These are phyloP conservation scores for Embidobia sp. DNA, from an alignment of 2,888 invertebrate genomes.

Conservation along the genomic window DNA sequence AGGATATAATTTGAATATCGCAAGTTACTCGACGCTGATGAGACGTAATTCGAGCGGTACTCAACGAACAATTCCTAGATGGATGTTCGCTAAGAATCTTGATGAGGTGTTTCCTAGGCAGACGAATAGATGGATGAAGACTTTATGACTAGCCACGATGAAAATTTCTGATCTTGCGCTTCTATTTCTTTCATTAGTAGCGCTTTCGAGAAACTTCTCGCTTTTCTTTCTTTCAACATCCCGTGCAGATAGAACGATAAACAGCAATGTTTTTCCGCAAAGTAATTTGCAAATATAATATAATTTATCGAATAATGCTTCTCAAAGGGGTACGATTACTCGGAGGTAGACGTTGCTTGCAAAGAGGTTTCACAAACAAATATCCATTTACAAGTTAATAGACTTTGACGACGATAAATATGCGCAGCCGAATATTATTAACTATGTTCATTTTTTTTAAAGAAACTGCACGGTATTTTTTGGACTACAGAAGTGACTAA, in stretches of 20 bases:
- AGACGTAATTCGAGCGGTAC: conserved; percentile 76
- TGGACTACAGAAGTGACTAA: too few species aligned
- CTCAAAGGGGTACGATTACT: conserved; percentile 11
- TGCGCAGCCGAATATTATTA: neutral
- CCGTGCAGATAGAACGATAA: conserved; percentile 21
- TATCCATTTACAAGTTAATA: conserved; percentile 8
- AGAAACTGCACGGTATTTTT: too few species aligned
- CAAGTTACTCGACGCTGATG: conserved; percentile 75
- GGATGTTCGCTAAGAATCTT: conserved; percentile 68
- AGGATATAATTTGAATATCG: conserved; percentile 79
- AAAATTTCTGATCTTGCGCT: conserved; percentile 66
- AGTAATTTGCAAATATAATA: conserved; percentile 20
- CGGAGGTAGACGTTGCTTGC: neutral
- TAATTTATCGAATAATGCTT: conserved; percentile 18
- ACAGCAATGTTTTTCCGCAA: conserved; percentile 24
- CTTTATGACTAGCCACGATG: conserved; percentile 65
- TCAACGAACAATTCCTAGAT: conserved; percentile 67
- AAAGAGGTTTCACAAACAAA: conserved; percentile 14
- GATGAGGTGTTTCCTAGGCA: conserved; percentile 72
- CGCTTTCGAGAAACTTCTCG: conserved; percentile 14
- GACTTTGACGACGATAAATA: neutral
- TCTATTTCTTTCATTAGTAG: conserved; percentile 59
- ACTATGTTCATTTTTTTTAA: too few species aligned
- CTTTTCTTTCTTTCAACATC: neutral
- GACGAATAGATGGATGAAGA: conserved; percentile 67